Evolutionary conservation across 2,888 invertebrate species (phyloP).

Genomic region (Diploptera punctata): DNA sequence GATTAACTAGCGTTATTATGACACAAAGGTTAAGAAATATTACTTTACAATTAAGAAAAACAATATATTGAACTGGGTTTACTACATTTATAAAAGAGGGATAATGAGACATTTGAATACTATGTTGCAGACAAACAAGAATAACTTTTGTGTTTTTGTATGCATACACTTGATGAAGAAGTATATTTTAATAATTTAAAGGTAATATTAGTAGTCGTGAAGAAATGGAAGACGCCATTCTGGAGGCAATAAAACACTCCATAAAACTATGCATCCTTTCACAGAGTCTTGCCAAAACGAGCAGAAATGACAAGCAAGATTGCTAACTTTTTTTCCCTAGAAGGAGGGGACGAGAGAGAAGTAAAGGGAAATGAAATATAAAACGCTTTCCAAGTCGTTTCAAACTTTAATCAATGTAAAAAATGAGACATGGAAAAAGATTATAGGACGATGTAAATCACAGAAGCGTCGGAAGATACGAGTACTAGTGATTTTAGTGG

Average conservation of each 20-base stretch:
- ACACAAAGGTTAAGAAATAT: too few relatives aligned
- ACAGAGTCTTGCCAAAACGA: constrained; percentile 15
- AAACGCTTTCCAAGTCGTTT: constrained; percentile 13
- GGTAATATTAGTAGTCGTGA: constrained; percentile 5
- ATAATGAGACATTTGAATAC: not conserved
- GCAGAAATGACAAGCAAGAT: not conserved
- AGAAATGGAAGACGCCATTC: constrained; percentile 22
- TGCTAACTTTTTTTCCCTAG: not conserved
- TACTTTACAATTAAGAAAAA: too few relatives aligned
- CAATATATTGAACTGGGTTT: too few relatives aligned
- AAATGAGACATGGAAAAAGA: not conserved
- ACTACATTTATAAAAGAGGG: not conserved
- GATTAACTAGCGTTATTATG: too few relatives aligned
- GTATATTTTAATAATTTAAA: constrained; percentile 9
- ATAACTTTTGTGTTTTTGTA: too few relatives aligned
- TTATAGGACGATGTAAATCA: constrained; percentile 17
- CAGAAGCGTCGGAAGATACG: not conserved
- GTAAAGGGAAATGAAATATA: constrained; percentile 24
- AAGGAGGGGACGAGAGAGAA: not conserved
- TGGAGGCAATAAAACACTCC: constrained; percentile 28
- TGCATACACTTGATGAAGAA: too few relatives aligned
- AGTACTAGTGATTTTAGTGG: not conserved
- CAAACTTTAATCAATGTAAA: constrained; percentile 19
- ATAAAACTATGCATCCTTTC: constrained; percentile 8
- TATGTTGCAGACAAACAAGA: not conserved